phyloP scores from a whole-genome alignment of 2,113 vertebrate species.

The Plecotus auritus region DNA sequence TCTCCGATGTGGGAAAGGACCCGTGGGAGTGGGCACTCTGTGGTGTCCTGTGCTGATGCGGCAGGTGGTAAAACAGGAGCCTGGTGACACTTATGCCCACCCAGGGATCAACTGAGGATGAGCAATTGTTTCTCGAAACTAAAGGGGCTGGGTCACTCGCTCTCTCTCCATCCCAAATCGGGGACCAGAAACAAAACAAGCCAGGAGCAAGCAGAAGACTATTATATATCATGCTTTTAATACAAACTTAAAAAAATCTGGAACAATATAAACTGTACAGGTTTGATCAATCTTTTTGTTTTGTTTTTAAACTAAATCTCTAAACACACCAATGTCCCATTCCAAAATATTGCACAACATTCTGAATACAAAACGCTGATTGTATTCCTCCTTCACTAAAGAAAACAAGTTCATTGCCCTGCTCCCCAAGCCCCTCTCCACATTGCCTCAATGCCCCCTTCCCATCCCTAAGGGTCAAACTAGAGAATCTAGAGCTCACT shows the following conservation, averaged over 20 bases:
- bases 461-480: slow-evolving; percentile 29
- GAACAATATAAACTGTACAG: slow-evolving; percentile 93
- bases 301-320: slow-evolving; percentile 87
- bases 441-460: slow-evolving; percentile 63
- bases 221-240: slow-evolving; percentile 90
- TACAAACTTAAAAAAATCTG: slow-evolving; percentile 93
- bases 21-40: neutral
- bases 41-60: neutral
- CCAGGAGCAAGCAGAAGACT: slow-evolving; percentile 11
- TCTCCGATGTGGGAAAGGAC: neutral
- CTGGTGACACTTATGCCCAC: fast-evolving
- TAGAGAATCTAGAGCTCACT: slow-evolving; percentile 5
- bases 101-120: neutral
- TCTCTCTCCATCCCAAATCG: neutral
- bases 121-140: neutral
- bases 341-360: slow-evolving; percentile 91
- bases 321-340: slow-evolving; percentile 84
- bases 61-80: neutral
- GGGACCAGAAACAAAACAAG: neutral
- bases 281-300: slow-evolving; percentile 85
- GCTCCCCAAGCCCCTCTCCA: slow-evolving; percentile 39
- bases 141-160: neutral
- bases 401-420: slow-evolving; percentile 68
- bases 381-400: slow-evolving; percentile 85
- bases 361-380: slow-evolving; percentile 88